Evolutionary conservation across 2,113 vertebrate genomes (phyloP).

Genomic region (Chaetops frenatus): DNA sequence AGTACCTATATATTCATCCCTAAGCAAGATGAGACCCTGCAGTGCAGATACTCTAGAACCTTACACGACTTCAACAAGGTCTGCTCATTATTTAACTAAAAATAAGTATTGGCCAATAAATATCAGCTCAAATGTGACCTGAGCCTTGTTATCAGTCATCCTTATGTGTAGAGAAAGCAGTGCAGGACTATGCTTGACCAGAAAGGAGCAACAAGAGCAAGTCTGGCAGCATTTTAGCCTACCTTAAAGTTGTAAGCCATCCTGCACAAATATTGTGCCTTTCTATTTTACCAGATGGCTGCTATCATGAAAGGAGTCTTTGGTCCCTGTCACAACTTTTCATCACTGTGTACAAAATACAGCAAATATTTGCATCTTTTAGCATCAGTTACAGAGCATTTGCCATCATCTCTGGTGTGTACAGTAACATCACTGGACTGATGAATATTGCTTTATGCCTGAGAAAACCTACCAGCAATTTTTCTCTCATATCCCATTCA

Average conservation of each 20-base stretch:
- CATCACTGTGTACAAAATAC: conserved; percentile 38
- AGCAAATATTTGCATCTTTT: conserved; percentile 44
- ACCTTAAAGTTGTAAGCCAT: conserved; percentile 24
- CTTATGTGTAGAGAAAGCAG: not conserved
- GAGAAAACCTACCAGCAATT: not conserved
- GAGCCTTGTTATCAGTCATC: not conserved
- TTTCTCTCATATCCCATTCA: not conserved
- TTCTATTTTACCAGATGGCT: conserved; percentile 36
- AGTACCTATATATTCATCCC: not conserved
- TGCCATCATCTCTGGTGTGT: not conserved
- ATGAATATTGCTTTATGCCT: not conserved
- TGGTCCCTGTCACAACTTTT: conserved; percentile 33
- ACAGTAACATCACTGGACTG: not conserved
- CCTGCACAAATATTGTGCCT: conserved; percentile 16
- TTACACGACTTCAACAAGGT: not conserved
- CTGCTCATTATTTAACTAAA: not conserved
- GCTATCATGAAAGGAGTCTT: conserved; percentile 19
- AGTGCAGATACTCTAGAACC: not conserved
- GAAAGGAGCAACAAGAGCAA: conserved; percentile 12
- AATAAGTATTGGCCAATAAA: not conserved
- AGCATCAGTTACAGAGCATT: conserved; percentile 23
- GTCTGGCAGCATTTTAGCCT: conserved; percentile 11
- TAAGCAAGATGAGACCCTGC: not conserved
- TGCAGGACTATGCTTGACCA: not conserved
- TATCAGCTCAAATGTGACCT: not conserved